Evolutionary conservation across 2,888 invertebrate species (phyloP).

Genomic region (Rhagophthalmus giganteus): DNA sequence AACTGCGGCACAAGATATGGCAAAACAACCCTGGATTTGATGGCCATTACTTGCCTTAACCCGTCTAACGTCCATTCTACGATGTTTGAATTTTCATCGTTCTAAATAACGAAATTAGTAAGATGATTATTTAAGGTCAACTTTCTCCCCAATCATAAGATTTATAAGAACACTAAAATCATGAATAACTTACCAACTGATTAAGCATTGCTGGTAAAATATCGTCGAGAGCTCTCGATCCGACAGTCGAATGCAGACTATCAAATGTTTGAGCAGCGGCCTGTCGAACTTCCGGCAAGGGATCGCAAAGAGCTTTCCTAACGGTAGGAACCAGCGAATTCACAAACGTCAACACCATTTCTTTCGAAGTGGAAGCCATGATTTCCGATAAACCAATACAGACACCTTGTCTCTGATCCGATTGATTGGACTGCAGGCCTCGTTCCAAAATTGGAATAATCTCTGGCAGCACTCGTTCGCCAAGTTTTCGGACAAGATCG

Average conservation of each 20-base stretch:
- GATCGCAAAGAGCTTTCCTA: conserved; percentile 92
- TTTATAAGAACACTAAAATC: too few species aligned
- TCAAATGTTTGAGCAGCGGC: conserved; percentile 98
- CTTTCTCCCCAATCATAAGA: too few species aligned
- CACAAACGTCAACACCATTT: conserved; percentile 89
- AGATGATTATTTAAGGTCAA: too few species aligned
- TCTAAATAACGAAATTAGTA: too few species aligned
- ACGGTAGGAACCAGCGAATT: conserved; percentile 91
- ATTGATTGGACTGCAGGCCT: conserved; percentile 86
- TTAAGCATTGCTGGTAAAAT: conserved; percentile 91
- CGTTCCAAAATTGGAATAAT: conserved; percentile 96
- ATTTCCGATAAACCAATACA: conserved; percentile 98
- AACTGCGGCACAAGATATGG: conserved; percentile 96
- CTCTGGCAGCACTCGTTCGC: conserved; percentile 95
- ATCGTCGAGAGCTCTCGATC: conserved; percentile 92
- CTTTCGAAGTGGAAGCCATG: conserved; percentile 93
- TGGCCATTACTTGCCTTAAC: conserved; percentile 93
- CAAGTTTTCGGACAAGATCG: conserved; percentile 94
- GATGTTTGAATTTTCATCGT: conserved; percentile 74
- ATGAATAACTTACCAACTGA: conserved; percentile 60
- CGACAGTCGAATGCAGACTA: conserved; percentile 91
- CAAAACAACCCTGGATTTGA: conserved; percentile 92
- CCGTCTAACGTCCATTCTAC: conserved; percentile 95
- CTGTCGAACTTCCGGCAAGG: conserved; percentile 85
- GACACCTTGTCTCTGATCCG: conserved; percentile 97